Conservation (phyloP, 2,113 vertebrate genomes). For the Alectura lathami region DNA sequence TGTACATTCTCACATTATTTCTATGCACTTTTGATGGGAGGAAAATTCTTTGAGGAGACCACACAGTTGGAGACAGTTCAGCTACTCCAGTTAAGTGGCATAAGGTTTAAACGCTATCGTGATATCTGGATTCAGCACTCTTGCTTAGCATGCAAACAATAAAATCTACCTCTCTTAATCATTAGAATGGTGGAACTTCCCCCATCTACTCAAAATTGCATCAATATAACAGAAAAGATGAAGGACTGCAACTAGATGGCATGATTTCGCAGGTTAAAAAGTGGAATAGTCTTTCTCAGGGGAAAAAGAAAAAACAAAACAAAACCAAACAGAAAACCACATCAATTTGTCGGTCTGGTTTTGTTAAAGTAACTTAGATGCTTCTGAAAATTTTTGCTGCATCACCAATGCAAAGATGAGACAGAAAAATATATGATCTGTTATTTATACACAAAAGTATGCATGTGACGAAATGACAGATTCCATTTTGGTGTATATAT, state of each 20-base stretch:
- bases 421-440: neutral
- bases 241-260: neutral
- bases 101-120: neutral
- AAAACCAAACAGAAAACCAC: neutral
- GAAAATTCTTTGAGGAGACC: neutral
- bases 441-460: neutral
- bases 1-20: neutral
- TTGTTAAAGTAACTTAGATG: neutral
- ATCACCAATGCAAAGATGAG: neutral
- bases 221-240: neutral
- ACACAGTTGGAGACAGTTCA: neutral
- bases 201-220: constrained; percentile 23
- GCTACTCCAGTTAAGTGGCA: neutral
- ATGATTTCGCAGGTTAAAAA: neutral
- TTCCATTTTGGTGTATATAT: neutral
- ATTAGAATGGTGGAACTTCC: neutral
- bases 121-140: neutral
- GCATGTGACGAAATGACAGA: neutral
- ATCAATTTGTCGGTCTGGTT: neutral
- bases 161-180: neutral
- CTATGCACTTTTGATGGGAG: neutral
- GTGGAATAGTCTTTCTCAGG: neutral
- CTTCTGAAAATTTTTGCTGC: neutral
- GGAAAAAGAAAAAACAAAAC: neutral
- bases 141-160: neutral